Evolutionary conservation across 2,888 invertebrate genomes (phyloP), one percentile per base, ranked within the genome.

Genomic region (Phoronis australis): DNA sequence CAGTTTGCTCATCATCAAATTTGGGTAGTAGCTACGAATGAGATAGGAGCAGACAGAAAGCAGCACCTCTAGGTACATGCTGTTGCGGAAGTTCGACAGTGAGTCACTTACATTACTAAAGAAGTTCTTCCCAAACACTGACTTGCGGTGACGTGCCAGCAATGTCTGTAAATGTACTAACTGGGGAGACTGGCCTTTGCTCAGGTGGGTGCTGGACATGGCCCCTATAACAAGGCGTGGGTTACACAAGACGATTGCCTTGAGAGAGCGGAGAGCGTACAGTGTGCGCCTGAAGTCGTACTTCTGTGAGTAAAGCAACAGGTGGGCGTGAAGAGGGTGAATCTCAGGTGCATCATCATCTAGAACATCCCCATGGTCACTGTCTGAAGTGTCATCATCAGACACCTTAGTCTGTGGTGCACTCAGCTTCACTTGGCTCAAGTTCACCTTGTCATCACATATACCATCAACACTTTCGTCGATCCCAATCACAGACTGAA

Each of bases 21-120:
- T 85, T 23, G 71, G 69, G 12, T 86, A 84, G 74, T 87, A 88
- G 48, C 88, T 88, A 42, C 90, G 81, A 0, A 89, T 83, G 71
- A 85, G 90, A 75, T 90, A 88, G 48, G 91, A 78, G 66, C 88
- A 87, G 38, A 88, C 80, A 1, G 86, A 78, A 43, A 81, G 76
- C 27, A 90, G 77, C 12, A 88, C 83, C 75, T 91, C 90, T 47
- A 91, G 78, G 63, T 88, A 87, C 84, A 88, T 90, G 68, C 85
- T 86, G 31, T 86, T 87, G 18, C 87, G 80, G 68, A 85, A 87
- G 49, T 83, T 83, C 41, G 85, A 84, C 37, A 84, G 77, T 57
- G 85, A 83, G 62, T 87, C 87, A 1, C 81, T 57, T 37, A 75
- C 64, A 59, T 64, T 78, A 56, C 66, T 76, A 68, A 70, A 78